Conservation (phyloP, 1,140 invertebrate species). For the Microplitis mediator region DNA sequence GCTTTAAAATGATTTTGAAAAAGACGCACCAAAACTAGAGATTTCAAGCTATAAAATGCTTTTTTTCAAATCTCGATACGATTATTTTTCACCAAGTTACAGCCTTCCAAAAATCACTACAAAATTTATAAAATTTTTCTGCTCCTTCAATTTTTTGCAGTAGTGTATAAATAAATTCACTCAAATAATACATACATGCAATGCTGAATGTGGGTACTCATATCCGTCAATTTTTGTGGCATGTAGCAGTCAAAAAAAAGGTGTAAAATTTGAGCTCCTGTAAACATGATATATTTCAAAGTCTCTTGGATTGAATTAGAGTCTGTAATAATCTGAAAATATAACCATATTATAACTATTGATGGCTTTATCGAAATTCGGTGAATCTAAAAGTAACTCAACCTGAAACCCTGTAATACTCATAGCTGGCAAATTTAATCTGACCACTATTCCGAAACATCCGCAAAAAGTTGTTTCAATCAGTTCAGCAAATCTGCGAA, state of each 20-base stretch:
- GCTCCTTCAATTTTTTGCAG: too few relatives aligned
- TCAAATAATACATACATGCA: background rate
- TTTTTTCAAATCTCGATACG: too few relatives aligned
- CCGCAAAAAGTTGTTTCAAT: background rate
- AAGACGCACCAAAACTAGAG: too few relatives aligned
- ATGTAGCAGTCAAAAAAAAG: background rate
- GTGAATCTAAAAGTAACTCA: too few relatives aligned
- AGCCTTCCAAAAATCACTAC: too few relatives aligned
- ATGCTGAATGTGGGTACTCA: background rate
- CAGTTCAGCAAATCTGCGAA: background rate
- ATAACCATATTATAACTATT: too few relatives aligned
- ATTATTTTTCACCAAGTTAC: too few relatives aligned
- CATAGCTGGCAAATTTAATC: background rate
- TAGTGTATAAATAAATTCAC: too few relatives aligned
- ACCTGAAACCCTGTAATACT: background rate
- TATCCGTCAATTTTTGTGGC: background rate
- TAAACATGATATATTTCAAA: background rate
- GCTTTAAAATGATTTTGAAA: too few relatives aligned
- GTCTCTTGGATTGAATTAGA: background rate
- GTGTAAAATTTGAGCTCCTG: background rate
- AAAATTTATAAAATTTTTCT: too few relatives aligned
- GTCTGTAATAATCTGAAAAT: background rate
- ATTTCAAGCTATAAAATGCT: too few relatives aligned
- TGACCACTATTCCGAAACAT: background rate
- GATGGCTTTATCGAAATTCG: too few relatives aligned